Evolutionary conservation across 2,797 vertebrate genomes (phyloP).

Genomic region (Takifugu ocellatus): DNA sequence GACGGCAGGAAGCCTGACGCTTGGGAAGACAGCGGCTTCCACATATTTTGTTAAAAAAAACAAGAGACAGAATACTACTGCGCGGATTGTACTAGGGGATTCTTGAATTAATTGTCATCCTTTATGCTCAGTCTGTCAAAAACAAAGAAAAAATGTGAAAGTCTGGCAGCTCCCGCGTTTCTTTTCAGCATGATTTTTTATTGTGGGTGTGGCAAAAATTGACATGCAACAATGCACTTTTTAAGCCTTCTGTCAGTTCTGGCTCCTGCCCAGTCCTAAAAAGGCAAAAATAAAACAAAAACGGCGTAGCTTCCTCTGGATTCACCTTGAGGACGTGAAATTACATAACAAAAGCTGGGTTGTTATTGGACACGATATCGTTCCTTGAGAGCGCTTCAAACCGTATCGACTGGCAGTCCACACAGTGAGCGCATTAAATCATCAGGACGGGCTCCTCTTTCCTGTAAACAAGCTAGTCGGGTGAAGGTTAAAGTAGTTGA

Average conservation of each 20-base stretch:
- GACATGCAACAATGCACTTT: constrained; percentile 20
- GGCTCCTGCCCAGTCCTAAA: background rate
- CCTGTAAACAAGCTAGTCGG: background rate
- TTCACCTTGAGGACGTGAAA: constrained; percentile 40
- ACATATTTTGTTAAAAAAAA: constrained; percentile 6
- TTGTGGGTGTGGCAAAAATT: constrained; percentile 14
- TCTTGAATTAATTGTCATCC: constrained; percentile 14
- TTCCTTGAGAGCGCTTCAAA: constrained; percentile 37
- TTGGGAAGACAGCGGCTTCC: constrained; percentile 23
- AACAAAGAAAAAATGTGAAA: constrained; percentile 1
- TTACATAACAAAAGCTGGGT: constrained; percentile 46
- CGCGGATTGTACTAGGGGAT: too few species aligned
- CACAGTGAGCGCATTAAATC: constrained; percentile 8
- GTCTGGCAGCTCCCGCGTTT: background rate
- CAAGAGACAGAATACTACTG: too few species aligned
- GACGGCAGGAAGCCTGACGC: constrained; percentile 22
- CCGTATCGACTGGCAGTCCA: background rate
- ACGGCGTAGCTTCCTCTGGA: constrained; percentile 35
- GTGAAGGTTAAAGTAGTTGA: background rate
- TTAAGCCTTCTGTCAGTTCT: constrained; percentile 14
- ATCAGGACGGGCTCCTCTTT: constrained; percentile 1
- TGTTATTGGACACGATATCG: constrained; percentile 48
- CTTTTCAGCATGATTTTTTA: constrained; percentile 1
- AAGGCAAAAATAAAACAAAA: constrained; percentile 14
- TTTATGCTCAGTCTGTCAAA: background rate